These are phyloP conservation scores for Cichladusa arquata DNA, from an alignment of 2,113 vertebrate genomes.

Conservation along the genomic window DNA sequence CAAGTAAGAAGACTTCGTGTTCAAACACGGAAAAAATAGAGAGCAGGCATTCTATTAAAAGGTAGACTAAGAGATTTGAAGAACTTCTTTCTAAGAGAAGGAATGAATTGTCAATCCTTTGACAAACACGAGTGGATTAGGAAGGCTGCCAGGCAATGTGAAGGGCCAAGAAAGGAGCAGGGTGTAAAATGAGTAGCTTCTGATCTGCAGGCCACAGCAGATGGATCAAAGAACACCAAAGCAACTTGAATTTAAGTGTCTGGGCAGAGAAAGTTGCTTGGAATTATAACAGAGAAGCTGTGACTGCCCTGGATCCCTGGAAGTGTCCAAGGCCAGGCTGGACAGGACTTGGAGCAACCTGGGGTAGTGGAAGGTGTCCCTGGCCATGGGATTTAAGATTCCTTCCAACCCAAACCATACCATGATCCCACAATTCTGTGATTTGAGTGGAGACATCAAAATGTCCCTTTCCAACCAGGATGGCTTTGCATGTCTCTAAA, in stretches of 20 bases:
- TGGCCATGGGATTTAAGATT: neutral
- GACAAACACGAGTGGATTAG: constrained; percentile 1
- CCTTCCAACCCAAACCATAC: neutral
- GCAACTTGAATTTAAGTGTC: neutral
- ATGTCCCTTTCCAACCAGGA: neutral
- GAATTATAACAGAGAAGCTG: neutral
- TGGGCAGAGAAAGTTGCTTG: neutral
- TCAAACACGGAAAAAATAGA: constrained; percentile 42
- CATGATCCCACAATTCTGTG: fast-evolving
- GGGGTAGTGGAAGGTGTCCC: neutral
- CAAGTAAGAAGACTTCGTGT: constrained; percentile 23
- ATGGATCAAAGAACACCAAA: neutral
- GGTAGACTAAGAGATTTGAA: constrained; percentile 38
- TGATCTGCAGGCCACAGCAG: fast-evolving
- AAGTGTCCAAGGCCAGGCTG: neutral
- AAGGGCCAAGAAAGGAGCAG: neutral
- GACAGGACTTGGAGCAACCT: neutral
- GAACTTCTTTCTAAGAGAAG: neutral
- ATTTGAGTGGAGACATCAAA: neutral
- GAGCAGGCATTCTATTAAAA: constrained; percentile 34
- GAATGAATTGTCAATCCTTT: constrained; percentile 14
- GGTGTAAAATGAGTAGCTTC: neutral
- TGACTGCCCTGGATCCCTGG: neutral
- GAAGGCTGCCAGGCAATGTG: neutral
- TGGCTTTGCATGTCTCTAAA: neutral